phyloP scores from a whole-genome alignment of 1,140 invertebrate species.

The Hyles euphorbiae region DNA sequence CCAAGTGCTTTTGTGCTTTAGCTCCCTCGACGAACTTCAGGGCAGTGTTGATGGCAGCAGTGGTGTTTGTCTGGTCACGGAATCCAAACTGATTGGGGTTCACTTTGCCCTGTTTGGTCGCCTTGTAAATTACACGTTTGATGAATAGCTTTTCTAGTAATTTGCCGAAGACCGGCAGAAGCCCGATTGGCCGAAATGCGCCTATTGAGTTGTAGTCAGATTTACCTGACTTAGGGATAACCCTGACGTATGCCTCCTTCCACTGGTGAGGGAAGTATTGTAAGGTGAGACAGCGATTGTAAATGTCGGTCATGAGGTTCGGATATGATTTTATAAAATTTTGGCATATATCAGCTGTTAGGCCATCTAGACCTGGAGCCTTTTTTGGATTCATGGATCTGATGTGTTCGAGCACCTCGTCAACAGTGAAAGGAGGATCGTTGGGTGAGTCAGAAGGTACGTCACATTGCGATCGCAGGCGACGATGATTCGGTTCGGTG shows the following conservation, averaged over 20 bases:
- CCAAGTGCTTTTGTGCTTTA: too few species aligned
- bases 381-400: slow-evolving; percentile 3
- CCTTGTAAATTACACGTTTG: too few species aligned
- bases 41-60: too few species aligned
- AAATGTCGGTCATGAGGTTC: not conserved
- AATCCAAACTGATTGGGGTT: too few species aligned
- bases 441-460: not conserved
- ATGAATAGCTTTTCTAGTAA: not conserved
- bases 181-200: not conserved
- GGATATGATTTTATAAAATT: not conserved
- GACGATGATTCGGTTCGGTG: not conserved
- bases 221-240: not conserved
- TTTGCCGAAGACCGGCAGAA: not conserved
- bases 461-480: not conserved
- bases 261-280: slow-evolving; percentile 1
- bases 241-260: not conserved
- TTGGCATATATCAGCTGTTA: slow-evolving; percentile 5
- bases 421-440: not conserved
- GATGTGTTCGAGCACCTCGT: not conserved
- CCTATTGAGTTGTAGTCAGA: not conserved
- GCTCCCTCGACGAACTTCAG: too few species aligned
- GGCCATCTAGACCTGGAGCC: slow-evolving; percentile 1
- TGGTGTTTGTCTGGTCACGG: too few species aligned
- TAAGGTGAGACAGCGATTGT: not conserved
- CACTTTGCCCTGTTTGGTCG: too few species aligned